Conservation (phyloP, 2,113 vertebrate genomes). For the Corythornis cristatus region DNA sequence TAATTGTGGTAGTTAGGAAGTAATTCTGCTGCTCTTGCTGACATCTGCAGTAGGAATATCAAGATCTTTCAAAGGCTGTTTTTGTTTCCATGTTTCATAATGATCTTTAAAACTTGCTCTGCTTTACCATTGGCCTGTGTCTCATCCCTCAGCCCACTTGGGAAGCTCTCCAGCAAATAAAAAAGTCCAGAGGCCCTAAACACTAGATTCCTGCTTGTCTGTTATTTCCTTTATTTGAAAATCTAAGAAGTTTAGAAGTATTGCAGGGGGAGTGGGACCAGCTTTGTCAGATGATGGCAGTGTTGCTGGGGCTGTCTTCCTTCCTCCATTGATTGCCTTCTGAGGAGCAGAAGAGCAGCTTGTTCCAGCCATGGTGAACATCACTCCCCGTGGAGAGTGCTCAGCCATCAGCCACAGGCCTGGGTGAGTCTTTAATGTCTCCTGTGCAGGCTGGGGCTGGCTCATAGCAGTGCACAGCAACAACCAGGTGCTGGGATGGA, state of each 20-base stretch:
- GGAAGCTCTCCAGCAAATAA: neutral
- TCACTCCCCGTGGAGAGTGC: neutral
- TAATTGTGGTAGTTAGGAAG: neutral
- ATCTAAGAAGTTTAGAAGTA: neutral
- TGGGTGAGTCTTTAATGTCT: neutral
- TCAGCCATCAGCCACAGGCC: neutral
- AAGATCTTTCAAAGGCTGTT: neutral
- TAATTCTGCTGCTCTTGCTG: neutral
- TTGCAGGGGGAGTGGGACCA: neutral
- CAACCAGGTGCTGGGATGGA: neutral
- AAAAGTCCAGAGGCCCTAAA: neutral
- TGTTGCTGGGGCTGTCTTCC: neutral
- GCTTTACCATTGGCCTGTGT: neutral
- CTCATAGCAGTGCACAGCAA: neutral
- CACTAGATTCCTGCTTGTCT: neutral
- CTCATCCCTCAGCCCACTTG: neutral
- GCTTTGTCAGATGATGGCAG: neutral
- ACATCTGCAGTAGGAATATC: neutral
- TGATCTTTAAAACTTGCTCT: neutral
- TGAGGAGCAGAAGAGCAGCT: neutral
- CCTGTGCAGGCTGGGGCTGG: neutral
- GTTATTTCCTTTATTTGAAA: neutral
- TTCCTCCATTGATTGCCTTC: neutral
- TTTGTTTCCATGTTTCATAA: neutral
- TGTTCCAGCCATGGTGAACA: neutral